Conservation (phyloP, 2,888 invertebrate species). For the Apomyelois bistriatella region DNA sequence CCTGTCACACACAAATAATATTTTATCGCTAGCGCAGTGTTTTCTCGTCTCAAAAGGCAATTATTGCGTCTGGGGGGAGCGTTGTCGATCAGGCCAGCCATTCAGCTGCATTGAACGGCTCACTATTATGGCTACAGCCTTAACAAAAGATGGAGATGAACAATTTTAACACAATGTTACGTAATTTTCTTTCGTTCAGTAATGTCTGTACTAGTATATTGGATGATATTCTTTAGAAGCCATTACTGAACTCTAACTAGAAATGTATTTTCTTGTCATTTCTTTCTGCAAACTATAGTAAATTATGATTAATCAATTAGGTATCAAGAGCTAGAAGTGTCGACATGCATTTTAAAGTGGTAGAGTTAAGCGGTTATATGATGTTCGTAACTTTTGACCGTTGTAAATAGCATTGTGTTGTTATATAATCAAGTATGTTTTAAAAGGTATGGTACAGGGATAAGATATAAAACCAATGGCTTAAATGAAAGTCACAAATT, state of each 20-base stretch:
- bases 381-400: no score
- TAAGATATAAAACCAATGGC: no score
- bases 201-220: background rate
- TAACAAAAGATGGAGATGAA: constrained; percentile 9
- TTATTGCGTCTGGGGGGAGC: constrained; percentile 31
- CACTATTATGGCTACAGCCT: background rate
- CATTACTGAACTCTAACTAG: background rate
- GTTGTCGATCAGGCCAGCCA: constrained; percentile 2
- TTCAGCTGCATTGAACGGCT: constrained; percentile 21
- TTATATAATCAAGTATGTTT: no score
- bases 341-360: no score
- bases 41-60: constrained; percentile 50
- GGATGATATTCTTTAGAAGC: background rate
- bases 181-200: constrained; percentile 7
- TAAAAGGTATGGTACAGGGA: no score
- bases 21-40: constrained; percentile 58
- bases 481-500: background rate
- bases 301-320: no score
- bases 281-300: no score
- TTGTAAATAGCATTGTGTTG: no score
- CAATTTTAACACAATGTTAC: constrained; percentile 5
- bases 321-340: no score
- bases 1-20: constrained; percentile 71
- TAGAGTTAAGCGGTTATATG: no score
- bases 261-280: background rate